Evolutionary conservation across 1,140 invertebrate genomes (phyloP), one percentile per base, ranked within the genome.

Genomic region (Drosophila aff.): DNA sequence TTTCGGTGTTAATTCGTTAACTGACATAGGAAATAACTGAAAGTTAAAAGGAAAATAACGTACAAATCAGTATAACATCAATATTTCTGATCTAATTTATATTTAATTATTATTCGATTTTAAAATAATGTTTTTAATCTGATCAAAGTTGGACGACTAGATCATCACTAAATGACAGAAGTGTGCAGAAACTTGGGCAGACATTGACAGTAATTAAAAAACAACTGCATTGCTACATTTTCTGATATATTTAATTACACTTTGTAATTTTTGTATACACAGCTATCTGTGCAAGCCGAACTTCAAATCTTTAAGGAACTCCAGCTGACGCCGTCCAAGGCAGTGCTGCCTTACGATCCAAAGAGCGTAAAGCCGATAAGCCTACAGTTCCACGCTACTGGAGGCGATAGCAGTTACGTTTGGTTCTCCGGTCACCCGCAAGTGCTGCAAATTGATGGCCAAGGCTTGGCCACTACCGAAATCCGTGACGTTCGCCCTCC

Each of bases 271-370:
- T 38, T 47, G 0, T 40, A 1, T 11, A 55, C 41, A 15, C 93
- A 93, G 82, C 93, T 96, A 3, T 93, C 91, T n/a, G 93, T 94
- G 4, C 94, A 93, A 81, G 94, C 94, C 50, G 95, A 96, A 75
- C 93, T 97, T 62, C 94, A 95, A 43, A 96, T 97, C 64, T 97
- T 95, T 93, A 95, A 96, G 36, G 93, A 94, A 47, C 94, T 98
- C 15, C 91, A 78, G 4, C 93, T 97, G 18, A 93, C 91, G 64
- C 97, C 97, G 3, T 84, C 92, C 38, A 89, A 95, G 64, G 93
- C 96, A 7, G 94, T 96, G 47, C 91, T 97, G 43, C 96, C 97
- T 1, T 97, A 96, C 96, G 96, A 97, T 93, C 94, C 95, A 11
- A 93, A 94, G 55, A 94, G 94, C 82, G 94, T 95, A 15, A 94